Conservation (phyloP, 2,797 vertebrate genomes). For the Orientallactaga sibirica region DNA sequence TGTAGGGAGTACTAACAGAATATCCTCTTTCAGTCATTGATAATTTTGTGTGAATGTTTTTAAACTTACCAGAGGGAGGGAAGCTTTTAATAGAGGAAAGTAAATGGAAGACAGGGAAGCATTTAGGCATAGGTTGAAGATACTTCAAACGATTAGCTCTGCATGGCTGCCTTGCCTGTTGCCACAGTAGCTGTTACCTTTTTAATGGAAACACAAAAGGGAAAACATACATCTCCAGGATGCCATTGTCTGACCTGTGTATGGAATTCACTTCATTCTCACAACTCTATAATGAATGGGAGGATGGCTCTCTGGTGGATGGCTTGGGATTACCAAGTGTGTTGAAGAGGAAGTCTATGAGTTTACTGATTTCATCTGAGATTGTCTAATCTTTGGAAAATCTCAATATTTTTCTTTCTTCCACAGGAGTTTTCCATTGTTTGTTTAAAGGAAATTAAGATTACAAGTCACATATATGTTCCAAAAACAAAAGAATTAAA, state of each 20-base stretch:
- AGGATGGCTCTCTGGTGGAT: neutral
- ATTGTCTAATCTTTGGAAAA: slow-evolving; percentile 26
- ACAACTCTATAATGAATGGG: neutral
- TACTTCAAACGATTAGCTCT: neutral
- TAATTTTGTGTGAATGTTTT: neutral
- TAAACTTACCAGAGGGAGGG: neutral
- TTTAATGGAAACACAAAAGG: neutral
- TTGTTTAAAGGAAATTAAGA: neutral
- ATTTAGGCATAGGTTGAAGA: neutral
- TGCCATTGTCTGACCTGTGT: neutral
- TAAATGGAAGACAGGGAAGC: neutral
- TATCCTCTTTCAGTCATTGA: neutral
- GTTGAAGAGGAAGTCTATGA: neutral
- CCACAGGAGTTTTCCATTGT: neutral
- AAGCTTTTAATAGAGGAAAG: slow-evolving; percentile 3
- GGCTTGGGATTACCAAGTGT: neutral
- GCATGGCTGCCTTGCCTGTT: neutral
- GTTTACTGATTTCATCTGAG: neutral
- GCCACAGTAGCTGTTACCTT: neutral
- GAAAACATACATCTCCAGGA: neutral
- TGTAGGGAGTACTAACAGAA: neutral
- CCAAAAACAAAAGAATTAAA: neutral
- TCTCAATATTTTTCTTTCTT: slow-evolving; percentile 43
- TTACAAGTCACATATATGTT: neutral
- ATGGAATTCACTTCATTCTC: neutral